Evolutionary conservation across 1,140 invertebrate species (phyloP).

Genomic region (Copidosoma floridanum): DNA sequence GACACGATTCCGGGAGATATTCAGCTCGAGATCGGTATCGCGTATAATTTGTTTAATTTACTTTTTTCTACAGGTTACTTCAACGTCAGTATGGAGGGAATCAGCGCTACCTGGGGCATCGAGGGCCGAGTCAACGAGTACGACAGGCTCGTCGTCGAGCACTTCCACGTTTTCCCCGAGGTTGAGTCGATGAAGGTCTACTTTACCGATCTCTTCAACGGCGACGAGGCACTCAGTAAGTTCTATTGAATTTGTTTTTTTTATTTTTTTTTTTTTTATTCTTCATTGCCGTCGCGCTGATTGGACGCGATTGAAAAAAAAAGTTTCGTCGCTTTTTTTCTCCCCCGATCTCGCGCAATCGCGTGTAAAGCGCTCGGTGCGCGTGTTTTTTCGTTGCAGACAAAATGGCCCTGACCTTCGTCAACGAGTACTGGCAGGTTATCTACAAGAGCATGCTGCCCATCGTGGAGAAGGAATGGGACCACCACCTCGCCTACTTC

Average conservation of each 20-base stretch:
- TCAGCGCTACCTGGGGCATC: constrained; percentile 40
- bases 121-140: constrained; percentile 42
- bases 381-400: constrained; percentile 49
- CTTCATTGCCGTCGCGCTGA: too few relatives aligned
- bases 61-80: constrained; percentile 42
- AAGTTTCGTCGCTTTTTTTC: too few relatives aligned
- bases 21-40: constrained; percentile 16
- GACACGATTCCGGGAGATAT: constrained; percentile 10
- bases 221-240: constrained; percentile 61
- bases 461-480: constrained; percentile 55
- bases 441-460: constrained; percentile 60
- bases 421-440: constrained; percentile 62
- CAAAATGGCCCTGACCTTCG: constrained; percentile 53
- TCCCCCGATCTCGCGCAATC: too few relatives aligned
- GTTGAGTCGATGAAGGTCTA: constrained; percentile 59
- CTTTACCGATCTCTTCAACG: constrained; percentile 60
- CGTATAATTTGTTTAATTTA: too few relatives aligned
- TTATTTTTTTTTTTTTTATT: constrained; percentile 19
- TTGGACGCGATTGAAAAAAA: too few relatives aligned
- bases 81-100: constrained; percentile 45
- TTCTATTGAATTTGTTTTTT: constrained; percentile 18
- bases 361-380: too few relatives aligned
- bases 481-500: constrained; percentile 41
- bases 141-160: constrained; percentile 55
- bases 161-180: constrained; percentile 64